A percentile compares a stretch with the other conserved stretches of the same genome.
These are phyloP conservation scores for Vicugna pacos DNA, from an alignment of 2,113 vertebrate species.

Conservation along the genomic window DNA sequence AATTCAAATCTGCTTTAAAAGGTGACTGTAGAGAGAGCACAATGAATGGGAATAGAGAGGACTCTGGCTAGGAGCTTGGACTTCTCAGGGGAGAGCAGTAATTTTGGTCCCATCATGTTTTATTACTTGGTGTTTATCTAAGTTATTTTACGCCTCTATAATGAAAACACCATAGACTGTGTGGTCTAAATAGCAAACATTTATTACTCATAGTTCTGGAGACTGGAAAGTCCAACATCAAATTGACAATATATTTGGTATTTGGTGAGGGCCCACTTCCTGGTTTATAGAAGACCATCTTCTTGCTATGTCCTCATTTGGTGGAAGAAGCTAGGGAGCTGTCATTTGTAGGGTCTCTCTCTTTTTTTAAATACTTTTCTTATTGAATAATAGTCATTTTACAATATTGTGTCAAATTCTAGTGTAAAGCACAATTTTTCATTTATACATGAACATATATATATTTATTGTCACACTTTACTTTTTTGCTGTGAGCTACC, in stretches of 20 bases:
- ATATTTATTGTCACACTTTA: too few species aligned
- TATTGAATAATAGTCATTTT: too few species aligned
- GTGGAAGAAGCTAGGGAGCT: not conserved
- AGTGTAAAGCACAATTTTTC: too few species aligned
- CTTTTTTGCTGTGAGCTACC: too few species aligned
- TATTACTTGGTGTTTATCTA: not conserved
- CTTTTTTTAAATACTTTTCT: too few species aligned
- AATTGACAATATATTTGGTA: not conserved
- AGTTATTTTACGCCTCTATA: not conserved
- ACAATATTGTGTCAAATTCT: too few species aligned
- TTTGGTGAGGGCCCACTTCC: not conserved
- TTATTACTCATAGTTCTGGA: not conserved
- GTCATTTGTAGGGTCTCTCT: not conserved
- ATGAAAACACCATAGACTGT: not conserved
- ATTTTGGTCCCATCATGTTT: not conserved
- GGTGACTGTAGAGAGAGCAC: not conserved
- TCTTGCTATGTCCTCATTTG: not conserved
- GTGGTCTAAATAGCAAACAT: not conserved
- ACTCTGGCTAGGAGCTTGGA: not conserved
- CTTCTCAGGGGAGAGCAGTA: not conserved
- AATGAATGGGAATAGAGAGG: not conserved
- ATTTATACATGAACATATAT: too few species aligned
- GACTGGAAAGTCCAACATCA: not conserved
- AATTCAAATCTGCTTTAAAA: not conserved
- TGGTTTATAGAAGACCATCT: not conserved